Evolutionary conservation across 1,140 invertebrate genomes (phyloP), one percentile per base, ranked within the genome.

Genomic region (Drosophila navojoa): DNA sequence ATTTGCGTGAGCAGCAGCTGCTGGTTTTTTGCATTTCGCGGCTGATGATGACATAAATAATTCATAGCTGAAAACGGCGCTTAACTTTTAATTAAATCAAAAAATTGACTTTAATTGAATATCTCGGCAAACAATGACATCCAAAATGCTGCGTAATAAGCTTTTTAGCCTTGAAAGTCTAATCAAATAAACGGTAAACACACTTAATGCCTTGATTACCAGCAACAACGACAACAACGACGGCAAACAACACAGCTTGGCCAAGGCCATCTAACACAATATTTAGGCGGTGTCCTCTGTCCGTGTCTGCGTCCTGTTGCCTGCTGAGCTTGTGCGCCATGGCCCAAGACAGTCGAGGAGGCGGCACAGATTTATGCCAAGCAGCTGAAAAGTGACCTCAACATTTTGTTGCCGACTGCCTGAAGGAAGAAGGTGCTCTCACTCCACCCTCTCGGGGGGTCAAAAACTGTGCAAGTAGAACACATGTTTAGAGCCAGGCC

Each of bases 111-210:
- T 89, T 80, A 89, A 89, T 89, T 89, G 78, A 84, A 89, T 84
- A 80, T 81, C 72, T 67, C 15, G 49, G 2, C 6, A 29, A 80
- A 77, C 74, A 86, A 81, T 79, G 53, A 50, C 38, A 42, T 11
- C 40, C 10, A 10, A 38, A 70, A 64, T 54, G 63, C 63, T 68
- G 52, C 42, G 22, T 29, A 57, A 71, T 77, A 89, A 89, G 79
- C 77, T 80, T 78, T 89, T 89, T 84, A 89, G 84, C 84, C 84
- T 89, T 89, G 32, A 89, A 84, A 84, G 84, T 89, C 84, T 80
- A 89, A 89, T 84, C 84, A 89, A 89, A 89, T 89, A 89, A 84
- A 89, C 84, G 84, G 79, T 89, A 89, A 89, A 89, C 79, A 89
- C 84, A 89, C 77, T 89, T 89, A 89, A 89, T 89, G 84, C 84